Conservation (phyloP, 2,113 vertebrate genomes). For the Hylia prasina region DNA sequence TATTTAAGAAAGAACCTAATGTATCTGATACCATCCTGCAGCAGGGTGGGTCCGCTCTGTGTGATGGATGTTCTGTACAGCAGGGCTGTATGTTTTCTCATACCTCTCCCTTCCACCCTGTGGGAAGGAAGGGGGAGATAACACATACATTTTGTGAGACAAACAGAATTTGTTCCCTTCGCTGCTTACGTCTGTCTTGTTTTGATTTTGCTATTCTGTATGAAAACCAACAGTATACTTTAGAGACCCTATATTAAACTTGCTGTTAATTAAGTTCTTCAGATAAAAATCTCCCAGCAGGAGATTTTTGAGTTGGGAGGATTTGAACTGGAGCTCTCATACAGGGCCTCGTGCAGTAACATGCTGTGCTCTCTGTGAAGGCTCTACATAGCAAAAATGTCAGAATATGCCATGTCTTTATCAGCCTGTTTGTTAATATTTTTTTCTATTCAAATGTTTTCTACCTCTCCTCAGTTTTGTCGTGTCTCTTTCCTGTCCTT, state of each 20-base stretch:
- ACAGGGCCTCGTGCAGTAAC: neutral
- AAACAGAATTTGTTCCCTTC: neutral
- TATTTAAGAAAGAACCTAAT: neutral
- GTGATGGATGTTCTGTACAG: neutral
- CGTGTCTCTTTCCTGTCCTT: neutral
- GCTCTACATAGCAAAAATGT: neutral
- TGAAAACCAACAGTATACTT: neutral
- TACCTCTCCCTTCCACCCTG: neutral
- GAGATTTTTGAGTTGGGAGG: neutral
- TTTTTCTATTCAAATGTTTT: neutral
- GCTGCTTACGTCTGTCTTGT: neutral
- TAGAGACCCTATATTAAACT: neutral
- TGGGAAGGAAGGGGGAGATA: neutral
- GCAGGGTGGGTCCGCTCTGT: neutral
- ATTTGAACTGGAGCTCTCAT: neutral
- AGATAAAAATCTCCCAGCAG: neutral
- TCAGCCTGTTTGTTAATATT: neutral
- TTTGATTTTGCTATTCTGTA: neutral
- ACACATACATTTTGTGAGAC: neutral
- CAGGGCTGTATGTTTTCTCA: neutral
- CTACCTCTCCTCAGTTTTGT: neutral
- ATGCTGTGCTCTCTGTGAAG: neutral
- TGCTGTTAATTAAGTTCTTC: slow-evolving; percentile 41
- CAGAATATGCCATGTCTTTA: neutral
- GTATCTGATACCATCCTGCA: neutral